Evolutionary conservation across 2,113 vertebrate species (phyloP).

Genomic region (Saccopteryx bilineata): DNA sequence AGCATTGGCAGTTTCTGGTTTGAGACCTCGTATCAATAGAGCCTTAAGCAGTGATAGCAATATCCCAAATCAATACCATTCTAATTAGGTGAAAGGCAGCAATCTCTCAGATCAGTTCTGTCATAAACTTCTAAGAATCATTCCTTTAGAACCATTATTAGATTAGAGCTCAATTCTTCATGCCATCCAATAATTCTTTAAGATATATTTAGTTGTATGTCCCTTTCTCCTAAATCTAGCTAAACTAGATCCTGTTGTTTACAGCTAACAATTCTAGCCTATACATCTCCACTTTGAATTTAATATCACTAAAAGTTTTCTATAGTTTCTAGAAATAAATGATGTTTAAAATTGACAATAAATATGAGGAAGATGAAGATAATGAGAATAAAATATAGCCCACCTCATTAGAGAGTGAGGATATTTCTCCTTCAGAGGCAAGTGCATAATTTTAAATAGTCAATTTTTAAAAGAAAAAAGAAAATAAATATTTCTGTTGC

Average conservation of each 20-base stretch:
- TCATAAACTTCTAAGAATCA: neutral
- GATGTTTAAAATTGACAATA: neutral
- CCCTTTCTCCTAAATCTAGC: neutral
- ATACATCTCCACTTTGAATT: neutral
- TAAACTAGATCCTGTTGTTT: neutral
- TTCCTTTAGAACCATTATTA: neutral
- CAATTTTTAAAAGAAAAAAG: neutral
- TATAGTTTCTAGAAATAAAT: neutral
- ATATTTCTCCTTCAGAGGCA: neutral
- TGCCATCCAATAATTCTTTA: neutral
- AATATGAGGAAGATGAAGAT: neutral
- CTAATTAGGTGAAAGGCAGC: neutral
- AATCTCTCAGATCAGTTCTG: neutral
- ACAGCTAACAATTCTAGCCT: neutral
- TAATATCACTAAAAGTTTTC: neutral
- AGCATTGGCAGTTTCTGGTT: neutral
- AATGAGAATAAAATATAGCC: neutral
- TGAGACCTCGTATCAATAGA: neutral
- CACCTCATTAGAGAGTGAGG: neutral
- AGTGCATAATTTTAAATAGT: neutral
- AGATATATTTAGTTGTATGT: neutral
- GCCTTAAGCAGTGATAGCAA: neutral
- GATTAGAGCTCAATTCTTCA: neutral
- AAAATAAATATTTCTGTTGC: neutral
- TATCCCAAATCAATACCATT: neutral